Base-by-base conservation (phyloP, 1,140 invertebrate species). In the Phymorhynchus buccinoides region DNA sequence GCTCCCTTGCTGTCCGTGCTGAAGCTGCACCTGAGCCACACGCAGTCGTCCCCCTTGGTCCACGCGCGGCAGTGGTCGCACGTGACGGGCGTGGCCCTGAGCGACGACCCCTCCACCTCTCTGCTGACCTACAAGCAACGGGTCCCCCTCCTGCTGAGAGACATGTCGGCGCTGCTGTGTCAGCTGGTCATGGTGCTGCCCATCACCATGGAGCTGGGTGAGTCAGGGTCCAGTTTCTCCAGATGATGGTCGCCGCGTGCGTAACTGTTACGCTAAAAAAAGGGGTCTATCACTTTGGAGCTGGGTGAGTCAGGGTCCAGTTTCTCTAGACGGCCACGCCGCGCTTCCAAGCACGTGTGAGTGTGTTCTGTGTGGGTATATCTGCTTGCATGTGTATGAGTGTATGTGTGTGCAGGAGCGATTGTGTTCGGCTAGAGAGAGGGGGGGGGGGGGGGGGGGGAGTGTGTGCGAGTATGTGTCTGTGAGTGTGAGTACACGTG, bases 1-100 rank as follows among this genome's bases (percentile, higher is more conserved):
- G 97, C 98, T 89, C 97, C 97, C 30, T 93, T 99, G 42, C 93
- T 98, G 79, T 96, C 98, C 90, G 97, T 98, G 6, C 93, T 98
- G 81, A 96, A 96, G 27, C 95, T 96, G 87, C 97, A 98, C 93
- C 96, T 96, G 41, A 96, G 96, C 82, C 94, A 96, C 42, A 89
- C 91, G 56, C 90, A 94, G 12, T 87, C 81, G 22, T 41, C 83
- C 48, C 85, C 95, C 16, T 94, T 92, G 39, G 93, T 94, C 0
- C 92, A 92, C 83, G 91, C 90, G 83, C 91, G 90, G 78, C 86
- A 92, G 18, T 94, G 93, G 93, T 89, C 89, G 68, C 92, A 92
- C 87, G 90, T 94, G 27, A 94, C 93, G 42, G 94, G 93, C 42
- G 78, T 93, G 42, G 56, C 71, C 66, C 80, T 87, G 39, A 30